Evolutionary conservation across 2,888 invertebrate genomes (phyloP), one percentile per base, ranked within the genome.

Genomic region (Noctua janthe): DNA sequence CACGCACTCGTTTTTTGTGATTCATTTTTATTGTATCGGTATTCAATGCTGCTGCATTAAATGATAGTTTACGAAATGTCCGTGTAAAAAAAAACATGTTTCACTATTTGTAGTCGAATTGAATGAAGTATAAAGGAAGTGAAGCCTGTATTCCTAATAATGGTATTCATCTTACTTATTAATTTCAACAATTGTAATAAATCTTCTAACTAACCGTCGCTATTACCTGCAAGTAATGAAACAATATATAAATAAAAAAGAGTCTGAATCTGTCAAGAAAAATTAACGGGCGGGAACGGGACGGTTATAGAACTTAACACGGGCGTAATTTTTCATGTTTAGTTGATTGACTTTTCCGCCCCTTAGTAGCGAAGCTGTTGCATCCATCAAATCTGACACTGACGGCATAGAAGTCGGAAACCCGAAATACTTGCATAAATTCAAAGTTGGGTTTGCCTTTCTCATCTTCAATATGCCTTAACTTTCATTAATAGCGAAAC

Each of bases 11-110:
- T 71, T 85, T 72, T 80, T 81, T 64, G 54, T 66, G 11, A 67
- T 81, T 64, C 35, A 69, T 11, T 83, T 76, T 81, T 85, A 56
- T 66, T 71, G 15, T 49, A 59, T 51, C 51, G 59, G 29, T 71
- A 83, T 56, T 35, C 43, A 70, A 66, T 59, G 5, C 17, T 47
- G 39, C 8, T 47, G 35, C 47, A 15, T 39, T 66, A 17, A 39
- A 39, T 66, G 17, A 15, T 51, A 35, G n/a, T 51, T 69, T 51
- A 39, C 7, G 6, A 17, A 47, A 69, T 0, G 35, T 11, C 11
- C 54, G 3, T 23, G 43, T 43, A 39, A n/a, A n/a, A 2, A 69
- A 56, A 39, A 67, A 23, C 17, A n/a, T 10, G 5, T 66, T 54
- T n/a, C 1, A 3, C 11, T 35, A 11, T 64, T 51, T 49, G n/a